Percentiles rank a stretch among this genome's conserved stretches.
These are phyloP conservation scores for Gymnobelideus leadbeateri DNA, from an alignment of 2,113 vertebrate genomes.

Conservation along the genomic window DNA sequence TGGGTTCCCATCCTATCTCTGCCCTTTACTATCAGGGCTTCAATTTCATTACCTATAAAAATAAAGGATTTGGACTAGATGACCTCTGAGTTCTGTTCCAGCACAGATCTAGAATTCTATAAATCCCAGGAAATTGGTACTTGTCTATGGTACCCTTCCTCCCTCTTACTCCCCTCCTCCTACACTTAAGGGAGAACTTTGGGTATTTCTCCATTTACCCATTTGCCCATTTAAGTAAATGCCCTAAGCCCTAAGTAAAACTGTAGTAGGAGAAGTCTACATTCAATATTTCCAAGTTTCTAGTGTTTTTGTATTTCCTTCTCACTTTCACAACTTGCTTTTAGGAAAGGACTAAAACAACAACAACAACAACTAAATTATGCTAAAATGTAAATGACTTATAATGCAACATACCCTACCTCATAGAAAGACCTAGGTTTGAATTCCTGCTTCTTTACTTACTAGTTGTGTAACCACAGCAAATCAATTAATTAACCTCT, in stretches of 20 bases:
- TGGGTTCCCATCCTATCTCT: background rate
- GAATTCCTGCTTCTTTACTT: constrained; percentile 15
- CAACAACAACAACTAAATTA: background rate
- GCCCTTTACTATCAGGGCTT: background rate
- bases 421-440: constrained; percentile 12
- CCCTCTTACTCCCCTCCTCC: background rate
- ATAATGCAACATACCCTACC: background rate
- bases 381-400: background rate
- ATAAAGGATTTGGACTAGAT: too few relatives aligned
- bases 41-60: too few relatives aligned
- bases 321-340: background rate
- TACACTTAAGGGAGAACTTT: constrained; percentile 17
- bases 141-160: background rate
- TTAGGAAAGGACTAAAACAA: background rate
- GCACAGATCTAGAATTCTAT: background rate
- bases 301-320: background rate
- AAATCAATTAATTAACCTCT: background rate
- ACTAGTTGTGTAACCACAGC: constrained; percentile 21
- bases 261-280: too few relatives aligned
- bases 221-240: constrained; percentile 42
- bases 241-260: too few relatives aligned
- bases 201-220: constrained; percentile 31
- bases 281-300: too few relatives aligned
- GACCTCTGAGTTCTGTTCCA: too few relatives aligned
- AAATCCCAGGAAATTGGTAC: background rate